Base-by-base conservation (phyloP, 2,113 vertebrate genomes). In the Poicephalus meyeri region DNA sequence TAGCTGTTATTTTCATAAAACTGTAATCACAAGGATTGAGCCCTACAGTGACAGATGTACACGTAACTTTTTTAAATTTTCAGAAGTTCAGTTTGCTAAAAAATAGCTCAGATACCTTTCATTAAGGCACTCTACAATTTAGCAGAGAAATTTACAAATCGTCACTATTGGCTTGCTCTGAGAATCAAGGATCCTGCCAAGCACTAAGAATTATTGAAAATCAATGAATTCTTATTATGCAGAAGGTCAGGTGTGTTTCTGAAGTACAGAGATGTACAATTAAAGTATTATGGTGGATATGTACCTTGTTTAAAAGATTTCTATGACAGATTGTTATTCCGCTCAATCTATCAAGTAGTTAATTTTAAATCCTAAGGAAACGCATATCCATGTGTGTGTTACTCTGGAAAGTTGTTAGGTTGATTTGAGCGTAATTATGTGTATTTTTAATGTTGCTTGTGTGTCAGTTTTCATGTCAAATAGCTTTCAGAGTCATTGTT, bases 321-420 rank as follows among this genome's bases (percentile, higher is more conserved):
- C 90, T 89, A 90, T 2, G 9, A 92, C 69, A 74, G 73, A 91
- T 97, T 94, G 68, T 91, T 97, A 65, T 95, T 82, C 80, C 91
- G 53, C 50, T 95, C 80, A 41, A 73, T 84, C 89, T 95, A 96
- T 94, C 81, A 97, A 64, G 83, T 72, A 85, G 94, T 97, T 96
- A 95, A 94, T 95, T 97, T 97, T 90, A 92, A 96, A 96, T 95
- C 91, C 63, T 80, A 80, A 94, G 55, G 93, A 97, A 98, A 88
- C 90, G 72, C 70, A 63, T 86, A 87, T 66, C n/a, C 92, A 60
- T 97, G 71, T 95, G 70, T 92, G 72, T 79, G 83, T 96, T 96
- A 44, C 65, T 96, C 82, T 72, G 52, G 83, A 70, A 86, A 94
- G 83, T 85, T 93, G 90, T 97, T 93, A 84, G 66, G 65, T 90